Evolutionary conservation across 2,113 vertebrate species (phyloP), one percentile per base, ranked within the genome.

Genomic region (Alaudala cheleensis): DNA sequence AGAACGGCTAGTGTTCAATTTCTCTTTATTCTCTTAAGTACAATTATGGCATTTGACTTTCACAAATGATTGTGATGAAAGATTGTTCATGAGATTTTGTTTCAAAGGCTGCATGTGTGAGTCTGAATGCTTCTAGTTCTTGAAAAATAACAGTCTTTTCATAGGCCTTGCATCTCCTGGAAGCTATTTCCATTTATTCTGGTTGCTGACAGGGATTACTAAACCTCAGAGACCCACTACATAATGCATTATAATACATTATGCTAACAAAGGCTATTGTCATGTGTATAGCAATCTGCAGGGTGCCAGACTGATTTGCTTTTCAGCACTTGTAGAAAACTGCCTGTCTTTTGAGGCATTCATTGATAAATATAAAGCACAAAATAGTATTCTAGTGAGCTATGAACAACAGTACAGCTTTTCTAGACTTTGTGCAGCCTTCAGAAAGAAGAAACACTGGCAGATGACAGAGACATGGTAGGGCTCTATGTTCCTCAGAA

Each of bases 131-230:
- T 47, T 64, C 50, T 16, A 61, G 81, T 37, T 94, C 72, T 83
- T 78, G 64, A 89, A 93, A 93, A 86, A 80, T 62, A 95, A 49
- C 58, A 53, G 45, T 37, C 67, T 81, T 72, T 71, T 89, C 78
- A 80, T 21, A 79, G 53, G 23, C 73, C 39, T 24, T 72, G 53
- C 64, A 62, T 57, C 47, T 92, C 70, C 87, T 88, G 71, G 50
- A 95, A 94, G 78, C 70, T 76, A 70, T 65, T 92, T 54, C 47
- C 49, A 91, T 95, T 87, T 89, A 91, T 79, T 94, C 62, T 66
- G 50, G 37, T 57, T 88, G 81, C 81, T 94, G 90, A 95, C 78
- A 94, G 84, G 74, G 50, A 89, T 89, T 89, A 87, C 62, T 69
- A 77, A 89, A 61, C 78, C 66, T 91, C 81, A 80, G 87, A 95